Evolutionary conservation across 2,888 invertebrate genomes (phyloP).

Genomic region (Colostygia pectinataria): DNA sequence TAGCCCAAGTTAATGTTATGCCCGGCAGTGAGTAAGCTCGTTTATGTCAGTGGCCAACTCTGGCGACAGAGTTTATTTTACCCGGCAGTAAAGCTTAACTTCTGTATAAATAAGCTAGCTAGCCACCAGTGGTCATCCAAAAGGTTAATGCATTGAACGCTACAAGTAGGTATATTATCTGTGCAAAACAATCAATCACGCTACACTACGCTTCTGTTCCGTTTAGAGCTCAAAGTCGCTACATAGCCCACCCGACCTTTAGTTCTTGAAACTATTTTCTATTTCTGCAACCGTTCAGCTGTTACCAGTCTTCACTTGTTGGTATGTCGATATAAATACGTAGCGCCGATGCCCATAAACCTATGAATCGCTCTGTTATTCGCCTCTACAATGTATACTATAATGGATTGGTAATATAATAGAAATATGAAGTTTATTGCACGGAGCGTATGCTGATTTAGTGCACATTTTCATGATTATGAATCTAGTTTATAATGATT

Average conservation of each 20-base stretch:
- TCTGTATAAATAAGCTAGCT: too few species aligned
- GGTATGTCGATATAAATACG: slow-evolving; percentile 64
- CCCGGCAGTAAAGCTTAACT: too few species aligned
- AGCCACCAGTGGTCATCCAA: too few species aligned
- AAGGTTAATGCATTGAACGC: too few species aligned
- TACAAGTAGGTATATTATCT: too few species aligned
- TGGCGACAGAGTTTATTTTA: too few species aligned
- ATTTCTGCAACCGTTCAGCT: slow-evolving; percentile 78
- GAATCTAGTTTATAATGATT: not conserved
- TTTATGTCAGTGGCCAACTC: too few species aligned
- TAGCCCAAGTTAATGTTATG: too few species aligned
- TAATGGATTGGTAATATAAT: slow-evolving; percentile 15
- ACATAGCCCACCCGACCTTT: slow-evolving; percentile 45
- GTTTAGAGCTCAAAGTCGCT: slow-evolving; percentile 39
- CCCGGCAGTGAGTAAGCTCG: too few species aligned
- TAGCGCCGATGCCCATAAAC: slow-evolving; percentile 27
- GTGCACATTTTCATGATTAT: not conserved
- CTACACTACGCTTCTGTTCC: not conserved
- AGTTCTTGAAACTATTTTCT: slow-evolving; percentile 82
- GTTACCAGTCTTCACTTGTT: slow-evolving; percentile 69
- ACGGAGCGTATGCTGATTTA: slow-evolving; percentile 4
- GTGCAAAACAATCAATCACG: too few species aligned
- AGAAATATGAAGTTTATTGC: slow-evolving; percentile 12
- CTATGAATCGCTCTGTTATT: slow-evolving; percentile 27
- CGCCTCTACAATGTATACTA: slow-evolving; percentile 27